Conservation (phyloP, 2,888 invertebrate genomes). For the Onchidella celtica region DNA sequence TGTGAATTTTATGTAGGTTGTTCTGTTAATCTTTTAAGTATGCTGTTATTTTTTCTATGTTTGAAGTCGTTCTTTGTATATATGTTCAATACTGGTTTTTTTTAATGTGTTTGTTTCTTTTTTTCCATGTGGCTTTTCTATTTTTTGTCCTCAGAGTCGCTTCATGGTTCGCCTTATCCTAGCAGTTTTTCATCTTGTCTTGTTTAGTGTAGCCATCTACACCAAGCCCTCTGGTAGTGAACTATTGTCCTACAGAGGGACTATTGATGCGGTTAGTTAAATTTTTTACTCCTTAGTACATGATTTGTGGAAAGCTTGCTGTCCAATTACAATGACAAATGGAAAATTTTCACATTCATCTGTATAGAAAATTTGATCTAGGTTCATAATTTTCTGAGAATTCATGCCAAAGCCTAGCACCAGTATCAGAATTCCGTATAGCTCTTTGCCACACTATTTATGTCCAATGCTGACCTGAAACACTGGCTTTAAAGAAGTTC, state of each 20-base stretch:
- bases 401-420: too few species aligned
- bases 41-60: neutral
- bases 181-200: conserved; percentile 91
- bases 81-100: too few species aligned
- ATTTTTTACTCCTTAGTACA: neutral
- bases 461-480: too few species aligned
- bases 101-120: neutral
- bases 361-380: neutral
- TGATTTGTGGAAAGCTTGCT: neutral
- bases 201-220: conserved; percentile 94
- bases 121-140: neutral
- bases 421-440: too few species aligned
- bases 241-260: conserved; percentile 80
- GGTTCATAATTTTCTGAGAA: too few species aligned
- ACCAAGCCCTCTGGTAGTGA: conserved; percentile 85
- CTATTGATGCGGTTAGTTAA: conserved; percentile 76
- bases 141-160: conserved; percentile 87
- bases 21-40: neutral
- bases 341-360: too few species aligned
- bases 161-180: conserved; percentile 95
- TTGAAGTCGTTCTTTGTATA: too few species aligned
- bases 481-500: too few species aligned
- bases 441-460: too few species aligned
- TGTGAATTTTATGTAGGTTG: too few species aligned
- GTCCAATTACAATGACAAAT: too few species aligned